Base-by-base conservation (phyloP, 1,140 invertebrate species). In the Trissolcus basalis region DNA sequence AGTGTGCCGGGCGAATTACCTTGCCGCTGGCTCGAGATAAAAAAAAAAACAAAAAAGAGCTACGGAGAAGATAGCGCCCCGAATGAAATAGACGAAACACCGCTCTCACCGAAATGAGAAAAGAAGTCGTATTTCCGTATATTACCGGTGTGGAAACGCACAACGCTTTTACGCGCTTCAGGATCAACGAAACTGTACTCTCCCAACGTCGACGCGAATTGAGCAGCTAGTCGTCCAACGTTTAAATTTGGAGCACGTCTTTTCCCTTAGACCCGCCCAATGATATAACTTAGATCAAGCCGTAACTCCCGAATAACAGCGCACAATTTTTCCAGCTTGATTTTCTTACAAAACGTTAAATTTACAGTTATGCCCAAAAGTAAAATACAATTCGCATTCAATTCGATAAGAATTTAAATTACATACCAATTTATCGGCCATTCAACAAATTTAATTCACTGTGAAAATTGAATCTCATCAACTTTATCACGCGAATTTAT, bases 211-310 rank as follows among this genome's bases (percentile, higher is more conserved):
- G 41, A 50, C 75, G 68, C 75, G 68, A 71, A 71, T 77, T 70
- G 63, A 61, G 53, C 60, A 44, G 53, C 56, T 15, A 60, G 47
- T 59, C 53, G 44, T 58, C 48, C 50, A n/a, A 58, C 56, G 59
- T 76, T 77, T 77, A 61, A 77, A 77, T 77, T 71, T 77, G 44
- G 61, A 71, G 61, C 60, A 70, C 59, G 64, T 69, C 59, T 58
- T 64, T 63, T 68, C 14, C n/a, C 39, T 50, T 45, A 47, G 36
- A 54, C 39, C 33, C 54, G 44, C 44, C 59, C 27, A 27, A 27
- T 43, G 27, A 50, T 56, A 61, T 74, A 74, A 60, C 15, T 61
- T 32, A 60, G 35, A 65, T 55, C 43, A 14, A 45, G 36, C 36
- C 39, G 48, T 73, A 65, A 65, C 70, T 60, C 39, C 5, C 35